These are phyloP conservation scores for Aphelenchoides fujianensis DNA, from an alignment of 1,140 invertebrate species.

Conservation along the genomic window DNA sequence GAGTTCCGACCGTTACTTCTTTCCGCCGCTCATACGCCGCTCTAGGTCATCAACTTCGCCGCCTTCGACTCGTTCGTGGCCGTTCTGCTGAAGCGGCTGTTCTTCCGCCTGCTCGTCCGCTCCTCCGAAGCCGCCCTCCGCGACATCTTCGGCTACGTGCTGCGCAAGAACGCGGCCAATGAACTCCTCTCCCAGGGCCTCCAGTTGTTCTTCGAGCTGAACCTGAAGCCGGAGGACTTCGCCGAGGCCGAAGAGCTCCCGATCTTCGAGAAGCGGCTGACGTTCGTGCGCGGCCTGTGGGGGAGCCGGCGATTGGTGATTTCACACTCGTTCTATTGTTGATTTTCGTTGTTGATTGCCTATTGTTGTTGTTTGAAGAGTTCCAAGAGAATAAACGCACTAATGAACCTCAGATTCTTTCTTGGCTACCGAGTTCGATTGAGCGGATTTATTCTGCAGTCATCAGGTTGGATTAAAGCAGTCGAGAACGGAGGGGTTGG, in stretches of 20 bases:
- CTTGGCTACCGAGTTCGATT: too few species aligned
- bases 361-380: too few species aligned
- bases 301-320: too few species aligned
- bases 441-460: too few species aligned
- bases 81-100: constrained; percentile 23
- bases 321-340: too few species aligned
- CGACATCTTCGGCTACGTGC: constrained; percentile 28
- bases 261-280: constrained; percentile 28
- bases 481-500: too few species aligned
- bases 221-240: constrained; percentile 4
- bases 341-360: too few species aligned
- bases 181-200: constrained; percentile 35
- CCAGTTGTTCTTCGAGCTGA: constrained; percentile 59
- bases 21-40: neutral
- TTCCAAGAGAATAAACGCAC: too few species aligned
- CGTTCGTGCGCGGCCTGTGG: constrained; percentile 18
- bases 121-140: constrained; percentile 30
- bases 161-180: constrained; percentile 21
- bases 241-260: constrained; percentile 2
- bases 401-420: too few species aligned
- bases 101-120: constrained; percentile 27
- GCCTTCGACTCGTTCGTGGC: constrained; percentile 26
- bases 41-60: constrained; percentile 38
- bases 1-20: neutral
- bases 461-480: too few species aligned